phyloP scores from a whole-genome alignment of 2,113 vertebrate species.

The human region DNA sequence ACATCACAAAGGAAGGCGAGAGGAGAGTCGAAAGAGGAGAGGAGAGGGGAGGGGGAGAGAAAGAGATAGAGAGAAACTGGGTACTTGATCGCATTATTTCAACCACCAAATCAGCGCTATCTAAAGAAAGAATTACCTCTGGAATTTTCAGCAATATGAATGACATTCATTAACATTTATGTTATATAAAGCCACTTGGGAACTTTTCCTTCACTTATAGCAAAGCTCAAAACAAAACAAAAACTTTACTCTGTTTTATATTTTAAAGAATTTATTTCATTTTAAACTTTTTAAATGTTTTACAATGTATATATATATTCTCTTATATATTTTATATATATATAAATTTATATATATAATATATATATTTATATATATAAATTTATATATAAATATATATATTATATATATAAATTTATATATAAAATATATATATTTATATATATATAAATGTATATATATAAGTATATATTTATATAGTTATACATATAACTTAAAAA shows the following conservation, averaged over 20 bases:
- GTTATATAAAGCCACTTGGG: not conserved
- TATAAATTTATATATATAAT: no score
- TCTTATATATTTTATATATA: no score
- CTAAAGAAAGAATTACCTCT: not conserved
- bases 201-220: constrained; percentile 3
- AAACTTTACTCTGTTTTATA: not conserved
- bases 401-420: no score
- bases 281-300: not conserved
- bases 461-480: no score
- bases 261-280: not conserved
- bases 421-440: no score
- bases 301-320: not conserved
- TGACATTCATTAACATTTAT: not conserved
- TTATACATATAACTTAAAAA: no score
- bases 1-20: not conserved
- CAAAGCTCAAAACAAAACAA: not conserved
- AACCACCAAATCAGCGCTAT: not conserved
- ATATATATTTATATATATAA: no score
- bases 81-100: not conserved
- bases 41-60: not conserved
- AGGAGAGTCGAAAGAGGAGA: no score
- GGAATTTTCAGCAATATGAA: not conserved
- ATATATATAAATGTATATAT: no score
- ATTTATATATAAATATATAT: no score
- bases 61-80: not conserved